Evolutionary conservation across 1,140 invertebrate genomes (phyloP).

Genomic region (Spodoptera litura): DNA sequence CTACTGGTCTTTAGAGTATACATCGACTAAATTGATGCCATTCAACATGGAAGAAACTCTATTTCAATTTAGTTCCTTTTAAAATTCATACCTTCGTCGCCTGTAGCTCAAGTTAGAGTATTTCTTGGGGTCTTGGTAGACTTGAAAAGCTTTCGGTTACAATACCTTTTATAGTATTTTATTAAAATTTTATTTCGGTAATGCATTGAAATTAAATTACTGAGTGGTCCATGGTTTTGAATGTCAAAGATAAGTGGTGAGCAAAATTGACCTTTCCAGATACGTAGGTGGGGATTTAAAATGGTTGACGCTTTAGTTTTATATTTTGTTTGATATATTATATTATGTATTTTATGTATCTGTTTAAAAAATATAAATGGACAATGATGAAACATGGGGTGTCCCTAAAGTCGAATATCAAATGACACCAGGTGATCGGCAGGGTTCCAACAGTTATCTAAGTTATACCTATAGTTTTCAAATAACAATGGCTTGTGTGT

Average conservation of each 20-base stretch:
- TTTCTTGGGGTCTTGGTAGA: constrained; percentile 31
- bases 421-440: too few species aligned
- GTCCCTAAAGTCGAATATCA: too few species aligned
- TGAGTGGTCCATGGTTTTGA: background rate
- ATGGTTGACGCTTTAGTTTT: too few species aligned
- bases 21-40: constrained; percentile 9
- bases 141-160: constrained; percentile 44
- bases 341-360: too few species aligned
- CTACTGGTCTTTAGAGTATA: too few species aligned
- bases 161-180: constrained; percentile 35
- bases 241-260: background rate
- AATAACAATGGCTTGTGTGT: too few species aligned
- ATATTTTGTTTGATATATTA: too few species aligned
- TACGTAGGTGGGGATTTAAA: background rate
- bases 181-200: constrained; percentile 24
- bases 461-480: too few species aligned
- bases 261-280: background rate
- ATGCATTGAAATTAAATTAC: constrained; percentile 16
- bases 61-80: constrained; percentile 60
- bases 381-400: too few species aligned
- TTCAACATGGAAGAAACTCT: constrained; percentile 43
- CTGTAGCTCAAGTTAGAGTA: constrained; percentile 40
- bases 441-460: too few species aligned
- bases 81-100: constrained; percentile 66
- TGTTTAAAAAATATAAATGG: too few species aligned